Evolutionary conservation across 2,113 vertebrate species (phyloP).

Genomic region (Chitala chitala): DNA sequence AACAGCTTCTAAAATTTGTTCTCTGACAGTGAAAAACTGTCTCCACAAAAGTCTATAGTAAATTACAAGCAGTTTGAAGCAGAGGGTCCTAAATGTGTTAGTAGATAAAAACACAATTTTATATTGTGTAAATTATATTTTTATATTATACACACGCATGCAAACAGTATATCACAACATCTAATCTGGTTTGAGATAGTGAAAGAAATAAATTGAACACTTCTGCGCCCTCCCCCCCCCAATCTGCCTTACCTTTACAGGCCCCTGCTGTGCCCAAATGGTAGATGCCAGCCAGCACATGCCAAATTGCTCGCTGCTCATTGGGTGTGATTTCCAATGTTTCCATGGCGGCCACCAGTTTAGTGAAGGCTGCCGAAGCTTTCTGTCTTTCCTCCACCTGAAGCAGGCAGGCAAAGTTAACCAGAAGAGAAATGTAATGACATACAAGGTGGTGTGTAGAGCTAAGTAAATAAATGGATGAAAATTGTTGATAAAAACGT

Average conservation of each 20-base stretch:
- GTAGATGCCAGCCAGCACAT: constrained; percentile 79
- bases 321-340: constrained; percentile 63
- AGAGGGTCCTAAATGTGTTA: too few species aligned
- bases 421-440: neutral
- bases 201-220: too few species aligned
- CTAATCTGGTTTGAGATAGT: too few species aligned
- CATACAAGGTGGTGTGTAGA: neutral
- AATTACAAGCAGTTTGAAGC: too few species aligned
- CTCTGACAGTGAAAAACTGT: neutral
- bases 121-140: too few species aligned
- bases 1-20: too few species aligned
- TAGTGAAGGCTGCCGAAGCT: constrained; percentile 66
- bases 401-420: neutral
- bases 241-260: constrained; percentile 74
- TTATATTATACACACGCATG: too few species aligned
- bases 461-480: neutral
- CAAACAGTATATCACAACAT: too few species aligned
- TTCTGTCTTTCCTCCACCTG: constrained; percentile 90
- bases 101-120: too few species aligned
- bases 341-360: constrained; percentile 79
- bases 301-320: constrained; percentile 82
- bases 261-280: constrained; percentile 84
- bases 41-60: neutral
- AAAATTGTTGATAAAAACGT: neutral
- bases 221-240: too few species aligned